Base-by-base conservation (phyloP, 2,113 vertebrate species). In the Halichoeres trimaculatus region DNA sequence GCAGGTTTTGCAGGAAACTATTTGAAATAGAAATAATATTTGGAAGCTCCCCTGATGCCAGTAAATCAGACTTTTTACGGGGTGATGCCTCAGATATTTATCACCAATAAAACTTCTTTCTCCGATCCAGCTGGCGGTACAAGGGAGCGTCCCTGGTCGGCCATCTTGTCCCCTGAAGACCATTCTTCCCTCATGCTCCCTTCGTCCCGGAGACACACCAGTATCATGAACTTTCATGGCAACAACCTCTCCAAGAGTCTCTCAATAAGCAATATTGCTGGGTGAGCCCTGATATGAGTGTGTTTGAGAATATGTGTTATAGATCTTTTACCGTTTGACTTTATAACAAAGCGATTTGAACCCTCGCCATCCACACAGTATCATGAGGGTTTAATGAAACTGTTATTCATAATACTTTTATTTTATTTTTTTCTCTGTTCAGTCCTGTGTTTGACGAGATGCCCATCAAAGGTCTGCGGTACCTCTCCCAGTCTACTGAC, bases 241-340 rank as follows among this genome's bases (percentile, higher is more conserved):
- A 93, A 91, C 87, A 94, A 93, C 76, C 96, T 99, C 69, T 98
- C 97, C 2, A 99, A 99, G 90, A 99, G 98, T 60, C 93, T 99
- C 68, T 99, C 97, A 8, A 98, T 99, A 81, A 96, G 96, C 94
- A 99, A 99, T 93, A 98, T 99, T n/a, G 95, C 97, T 67, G 97
- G 95, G 97, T 99, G 88, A 95, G 96, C 38, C 9, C 2, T 6
- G 35, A 5, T 59, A n/a, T 65, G 24, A 58, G 55, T 54, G 24
- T 58, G 13, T 61, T 26, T 48, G 24, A 76, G 19, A 64, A 41
- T 68, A 10, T 48, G 20, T 30, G 6, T 30, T 67, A 20, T 48
- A 23, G 53, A 2, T 48, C 14, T 59, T 16, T 47, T 54, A 43
- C 14, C 2, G 14, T 61, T 50, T 41, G 14, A 43, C 40, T 43